These are phyloP conservation scores for Caracal caracal DNA, from an alignment of 2,113 vertebrate genomes.

Conservation along the genomic window DNA sequence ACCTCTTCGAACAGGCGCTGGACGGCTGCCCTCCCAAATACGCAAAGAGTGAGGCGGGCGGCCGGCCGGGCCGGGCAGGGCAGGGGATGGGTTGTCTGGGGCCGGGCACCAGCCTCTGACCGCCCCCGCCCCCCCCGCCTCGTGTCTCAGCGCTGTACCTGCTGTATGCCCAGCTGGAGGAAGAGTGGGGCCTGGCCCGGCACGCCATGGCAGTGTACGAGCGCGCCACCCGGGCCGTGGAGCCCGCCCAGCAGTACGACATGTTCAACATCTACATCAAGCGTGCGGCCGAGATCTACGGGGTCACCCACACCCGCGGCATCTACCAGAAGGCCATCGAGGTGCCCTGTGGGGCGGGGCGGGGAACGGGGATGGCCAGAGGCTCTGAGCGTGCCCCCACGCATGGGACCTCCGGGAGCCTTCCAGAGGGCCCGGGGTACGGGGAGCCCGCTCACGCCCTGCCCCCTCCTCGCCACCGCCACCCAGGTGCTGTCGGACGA, in stretches of 20 bases:
- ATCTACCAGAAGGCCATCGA: conserved; percentile 96
- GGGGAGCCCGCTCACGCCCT: background rate
- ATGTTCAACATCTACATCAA: conserved; percentile 99
- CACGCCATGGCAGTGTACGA: conserved; percentile 97
- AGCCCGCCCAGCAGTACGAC: conserved; percentile 89
- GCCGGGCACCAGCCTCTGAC: accelerated
- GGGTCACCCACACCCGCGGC: conserved; percentile 94
- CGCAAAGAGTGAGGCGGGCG: conserved; percentile 89
- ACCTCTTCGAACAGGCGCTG: conserved; percentile 95
- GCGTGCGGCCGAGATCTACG: conserved; percentile 95
- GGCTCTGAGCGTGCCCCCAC: background rate
- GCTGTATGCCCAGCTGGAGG: conserved; percentile 94
- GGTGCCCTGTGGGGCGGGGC: conserved; percentile 77
- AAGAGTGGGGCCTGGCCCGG: conserved; percentile 93
- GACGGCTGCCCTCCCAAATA: conserved; percentile 95
- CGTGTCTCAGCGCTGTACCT: conserved; percentile 89
- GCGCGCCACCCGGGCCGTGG: conserved; percentile 92
- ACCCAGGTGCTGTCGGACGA: conserved; percentile 92
- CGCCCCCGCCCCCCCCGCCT: no score
- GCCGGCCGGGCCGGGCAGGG: accelerated
- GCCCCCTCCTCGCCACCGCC: accelerated
- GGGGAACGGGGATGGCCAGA: background rate
- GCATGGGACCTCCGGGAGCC: accelerated
- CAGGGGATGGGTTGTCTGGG: accelerated
- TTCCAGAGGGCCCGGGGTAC: background rate